phyloP scores from a whole-genome alignment of 1,140 invertebrate genomes.

The Stegodyphus mimosarum region DNA sequence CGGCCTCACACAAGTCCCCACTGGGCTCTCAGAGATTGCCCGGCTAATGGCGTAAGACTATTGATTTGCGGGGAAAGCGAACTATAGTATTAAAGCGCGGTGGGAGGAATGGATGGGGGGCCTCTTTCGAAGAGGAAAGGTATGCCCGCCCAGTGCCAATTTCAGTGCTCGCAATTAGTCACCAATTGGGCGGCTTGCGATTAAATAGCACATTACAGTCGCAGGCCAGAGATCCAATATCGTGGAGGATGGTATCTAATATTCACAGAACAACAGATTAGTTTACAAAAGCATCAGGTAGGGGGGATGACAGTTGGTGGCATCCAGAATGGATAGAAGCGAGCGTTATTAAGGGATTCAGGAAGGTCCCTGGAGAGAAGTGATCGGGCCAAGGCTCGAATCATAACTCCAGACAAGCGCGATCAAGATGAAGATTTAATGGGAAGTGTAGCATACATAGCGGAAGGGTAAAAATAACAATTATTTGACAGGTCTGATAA shows the following conservation, averaged over 20 bases:
- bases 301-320: too few relatives aligned
- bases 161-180: slow-evolving; percentile 18
- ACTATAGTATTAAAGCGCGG: too few relatives aligned
- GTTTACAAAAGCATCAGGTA: background rate
- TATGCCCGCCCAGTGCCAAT: background rate
- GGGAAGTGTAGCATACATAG: too few relatives aligned
- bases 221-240: slow-evolving; percentile 27
- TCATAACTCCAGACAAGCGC: too few relatives aligned
- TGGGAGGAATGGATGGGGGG: background rate
- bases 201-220: slow-evolving; percentile 29
- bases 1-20: background rate
- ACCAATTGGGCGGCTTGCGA: slow-evolving; percentile 24
- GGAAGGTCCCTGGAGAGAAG: background rate
- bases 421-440: too few relatives aligned
- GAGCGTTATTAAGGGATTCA: slow-evolving; percentile 13
- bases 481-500: too few relatives aligned
- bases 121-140: background rate
- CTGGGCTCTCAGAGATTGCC: slow-evolving; percentile 2
- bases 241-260: slow-evolving; percentile 22
- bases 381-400: too few relatives aligned
- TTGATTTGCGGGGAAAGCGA: background rate
- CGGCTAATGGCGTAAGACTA: slow-evolving; percentile 15
- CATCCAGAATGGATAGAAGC: background rate
- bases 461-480: too few relatives aligned
- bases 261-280: slow-evolving; percentile 20